Percentiles rank a stretch among this genome's conserved stretches.
Conservation (phyloP, 2,797 vertebrate species). For the Smutsia gigantea region DNA sequence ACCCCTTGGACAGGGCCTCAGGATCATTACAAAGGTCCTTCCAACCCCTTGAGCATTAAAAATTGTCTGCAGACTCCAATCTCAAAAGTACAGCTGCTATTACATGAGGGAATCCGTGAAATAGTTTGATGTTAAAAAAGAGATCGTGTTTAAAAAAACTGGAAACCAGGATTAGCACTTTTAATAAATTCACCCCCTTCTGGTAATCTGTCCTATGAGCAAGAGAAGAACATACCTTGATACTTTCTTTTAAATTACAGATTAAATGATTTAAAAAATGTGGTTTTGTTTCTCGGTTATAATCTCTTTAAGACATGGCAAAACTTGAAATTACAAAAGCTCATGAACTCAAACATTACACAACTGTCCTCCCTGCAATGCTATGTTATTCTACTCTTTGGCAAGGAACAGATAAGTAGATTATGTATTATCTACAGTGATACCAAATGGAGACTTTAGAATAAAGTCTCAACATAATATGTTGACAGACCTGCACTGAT, state of each 20-base stretch:
- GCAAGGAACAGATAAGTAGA: not conserved
- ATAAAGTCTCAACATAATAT: constrained; percentile 18
- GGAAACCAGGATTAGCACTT: not conserved
- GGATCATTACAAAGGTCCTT: not conserved
- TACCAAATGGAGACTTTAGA: not conserved
- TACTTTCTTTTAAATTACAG: constrained; percentile 26
- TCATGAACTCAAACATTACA: not conserved
- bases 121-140: constrained; percentile 13
- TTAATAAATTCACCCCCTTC: not conserved
- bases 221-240: not conserved
- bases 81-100: not conserved
- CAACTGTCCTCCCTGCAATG: not conserved
- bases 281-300: constrained; percentile 44
- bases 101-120: not conserved
- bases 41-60: not conserved
- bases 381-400: not conserved
- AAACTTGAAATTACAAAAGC: constrained; percentile 30
- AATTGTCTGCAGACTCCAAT: not conserved
- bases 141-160: not conserved
- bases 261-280: not conserved
- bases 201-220: not conserved
- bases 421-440: constrained; percentile 27
- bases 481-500: constrained; percentile 26
- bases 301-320: not conserved
- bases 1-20: not conserved